phyloP scores from a whole-genome alignment of 2,113 vertebrate genomes.

The Neomonachus schauinslandi region DNA sequence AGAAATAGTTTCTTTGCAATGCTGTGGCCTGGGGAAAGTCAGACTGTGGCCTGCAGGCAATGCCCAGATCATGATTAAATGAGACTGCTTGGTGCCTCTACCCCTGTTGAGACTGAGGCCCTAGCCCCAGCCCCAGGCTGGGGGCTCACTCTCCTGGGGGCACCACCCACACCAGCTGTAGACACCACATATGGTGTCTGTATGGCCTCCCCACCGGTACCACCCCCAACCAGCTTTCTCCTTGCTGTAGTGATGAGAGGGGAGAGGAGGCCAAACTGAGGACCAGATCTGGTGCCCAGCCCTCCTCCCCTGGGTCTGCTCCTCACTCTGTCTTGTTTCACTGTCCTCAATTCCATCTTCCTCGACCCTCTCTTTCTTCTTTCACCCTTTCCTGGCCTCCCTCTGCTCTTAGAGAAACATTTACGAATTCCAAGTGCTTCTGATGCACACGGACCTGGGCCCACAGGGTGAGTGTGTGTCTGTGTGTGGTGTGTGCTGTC shows the following conservation, averaged over 20 bases:
- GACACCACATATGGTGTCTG: not conserved
- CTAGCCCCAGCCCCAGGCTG: not conserved
- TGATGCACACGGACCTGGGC: not conserved
- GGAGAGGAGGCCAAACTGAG: not conserved
- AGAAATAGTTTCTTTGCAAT: not conserved
- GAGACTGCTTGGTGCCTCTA: not conserved
- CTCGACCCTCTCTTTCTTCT: not conserved
- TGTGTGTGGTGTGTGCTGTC: fast-evolving
- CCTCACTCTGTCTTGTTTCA: not conserved
- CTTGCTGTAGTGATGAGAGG: not conserved
- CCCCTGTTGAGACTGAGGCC: not conserved
- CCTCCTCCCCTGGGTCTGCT: not conserved
- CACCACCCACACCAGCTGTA: not conserved
- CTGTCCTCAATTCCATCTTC: not conserved
- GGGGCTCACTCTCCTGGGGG: not conserved
- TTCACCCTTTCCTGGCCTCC: not conserved
- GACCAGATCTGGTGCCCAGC: not conserved
- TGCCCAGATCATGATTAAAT: not conserved
- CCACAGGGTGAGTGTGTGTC: not conserved
- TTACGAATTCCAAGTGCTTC: constrained; percentile 64
- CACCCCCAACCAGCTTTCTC: not conserved
- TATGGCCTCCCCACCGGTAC: not conserved
- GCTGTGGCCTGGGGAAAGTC: not conserved
- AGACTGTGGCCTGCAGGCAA: not conserved
- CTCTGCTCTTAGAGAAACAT: constrained; percentile 37